A percentile compares a stretch with the other conserved stretches of the same genome.
Conservation (phyloP, 2,888 invertebrate genomes). For the Parnassius mnemosyne region DNA sequence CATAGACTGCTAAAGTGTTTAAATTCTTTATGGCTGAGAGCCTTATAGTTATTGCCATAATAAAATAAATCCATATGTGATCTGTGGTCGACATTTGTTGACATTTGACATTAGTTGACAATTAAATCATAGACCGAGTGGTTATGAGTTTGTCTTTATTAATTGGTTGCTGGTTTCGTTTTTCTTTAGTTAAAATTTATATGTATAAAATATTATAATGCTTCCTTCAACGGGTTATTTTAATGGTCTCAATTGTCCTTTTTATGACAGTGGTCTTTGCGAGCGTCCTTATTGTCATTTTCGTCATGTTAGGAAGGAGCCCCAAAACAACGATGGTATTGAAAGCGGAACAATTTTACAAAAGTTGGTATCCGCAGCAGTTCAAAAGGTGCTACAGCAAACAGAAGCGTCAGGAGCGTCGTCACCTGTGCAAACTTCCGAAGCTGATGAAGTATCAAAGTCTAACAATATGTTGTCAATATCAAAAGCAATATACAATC, state of each 20-base stretch:
- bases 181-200: constrained; percentile 9
- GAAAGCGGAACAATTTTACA: constrained; percentile 77
- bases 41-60: too few species aligned
- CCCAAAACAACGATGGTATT: constrained; percentile 61
- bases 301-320: constrained; percentile 89
- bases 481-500: constrained; percentile 78
- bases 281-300: constrained; percentile 96
- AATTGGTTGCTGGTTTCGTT: constrained; percentile 8
- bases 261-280: constrained; percentile 88
- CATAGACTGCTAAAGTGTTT: too few species aligned
- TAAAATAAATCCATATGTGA: too few species aligned
- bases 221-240: constrained; percentile 95
- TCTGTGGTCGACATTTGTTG: neutral
- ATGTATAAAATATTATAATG: constrained; percentile 78
- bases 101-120: constrained; percentile 22
- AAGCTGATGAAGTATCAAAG: constrained; percentile 29
- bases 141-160: constrained; percentile 1
- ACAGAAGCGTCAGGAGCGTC: constrained; percentile 53
- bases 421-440: constrained; percentile 35
- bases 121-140: constrained; percentile 3
- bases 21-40: too few species aligned
- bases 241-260: constrained; percentile 91
- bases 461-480: constrained; percentile 52
- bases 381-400: constrained; percentile 80
- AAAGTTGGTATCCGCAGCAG: constrained; percentile 82